phyloP scores from a whole-genome alignment of 2,797 vertebrate species.

The Propithecus perrieri region DNA sequence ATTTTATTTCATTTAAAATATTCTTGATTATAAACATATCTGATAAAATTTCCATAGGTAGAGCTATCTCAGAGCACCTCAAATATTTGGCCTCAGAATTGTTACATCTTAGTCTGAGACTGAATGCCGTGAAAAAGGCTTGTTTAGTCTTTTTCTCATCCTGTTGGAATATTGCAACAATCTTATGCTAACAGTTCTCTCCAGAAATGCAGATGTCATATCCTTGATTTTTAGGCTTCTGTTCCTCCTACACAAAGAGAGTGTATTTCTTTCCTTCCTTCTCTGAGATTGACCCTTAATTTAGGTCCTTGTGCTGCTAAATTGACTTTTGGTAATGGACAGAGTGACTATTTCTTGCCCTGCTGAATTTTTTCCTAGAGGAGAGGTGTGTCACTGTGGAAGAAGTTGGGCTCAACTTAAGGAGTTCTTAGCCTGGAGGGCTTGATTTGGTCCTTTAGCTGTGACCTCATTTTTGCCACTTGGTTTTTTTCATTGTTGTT shows the following conservation, averaged over 20 bases:
- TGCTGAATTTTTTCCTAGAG: not conserved
- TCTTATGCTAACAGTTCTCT: not conserved
- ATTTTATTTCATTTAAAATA: slow-evolving; percentile 35
- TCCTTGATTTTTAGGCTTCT: not conserved
- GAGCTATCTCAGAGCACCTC: not conserved
- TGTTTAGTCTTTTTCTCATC: not conserved
- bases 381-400: not conserved
- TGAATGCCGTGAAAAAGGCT: not conserved
- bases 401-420: not conserved
- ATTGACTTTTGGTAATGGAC: not conserved
- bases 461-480: slow-evolving; percentile 26
- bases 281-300: not conserved
- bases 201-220: not conserved
- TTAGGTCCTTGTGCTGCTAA: slow-evolving; percentile 13
- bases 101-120: not conserved
- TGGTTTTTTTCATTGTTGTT: slow-evolving; percentile 43
- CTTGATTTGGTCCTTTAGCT: not conserved
- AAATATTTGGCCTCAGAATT: not conserved
- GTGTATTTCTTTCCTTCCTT: not conserved
- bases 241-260: not conserved
- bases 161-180: not conserved
- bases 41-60: slow-evolving; percentile 6
- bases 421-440: not conserved
- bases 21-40: slow-evolving; percentile 12
- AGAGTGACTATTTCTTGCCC: not conserved